Conservation (phyloP, 1,140 invertebrate species). For the Pinna nobilis region DNA sequence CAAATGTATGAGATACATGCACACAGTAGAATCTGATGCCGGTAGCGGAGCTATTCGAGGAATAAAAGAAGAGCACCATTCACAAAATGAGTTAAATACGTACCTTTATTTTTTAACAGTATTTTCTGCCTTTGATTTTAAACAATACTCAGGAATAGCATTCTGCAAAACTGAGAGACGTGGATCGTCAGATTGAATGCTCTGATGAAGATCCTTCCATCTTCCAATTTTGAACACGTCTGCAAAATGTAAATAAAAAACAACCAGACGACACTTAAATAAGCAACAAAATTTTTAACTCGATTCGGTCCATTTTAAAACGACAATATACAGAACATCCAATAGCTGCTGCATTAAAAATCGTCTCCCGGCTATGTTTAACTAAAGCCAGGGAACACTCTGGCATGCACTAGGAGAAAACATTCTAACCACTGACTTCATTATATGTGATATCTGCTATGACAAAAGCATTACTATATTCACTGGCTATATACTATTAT, state of each 20-base stretch:
- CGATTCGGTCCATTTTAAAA: not conserved
- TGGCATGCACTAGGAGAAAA: not conserved
- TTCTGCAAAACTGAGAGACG: slow-evolving; percentile 1
- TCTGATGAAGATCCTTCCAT: not conserved
- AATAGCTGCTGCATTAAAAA: not conserved
- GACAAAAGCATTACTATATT: not conserved
- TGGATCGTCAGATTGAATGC: not conserved
- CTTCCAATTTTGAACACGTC: slow-evolving; percentile 17
- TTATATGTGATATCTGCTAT: too few relatives aligned
- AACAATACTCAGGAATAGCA: not conserved
- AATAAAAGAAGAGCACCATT: not conserved
- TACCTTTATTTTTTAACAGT: slow-evolving; percentile 23
- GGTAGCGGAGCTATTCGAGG: not conserved
- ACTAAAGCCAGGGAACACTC: not conserved
- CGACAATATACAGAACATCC: not conserved
- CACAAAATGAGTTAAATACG: not conserved
- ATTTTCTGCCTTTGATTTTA: slow-evolving; percentile 4
- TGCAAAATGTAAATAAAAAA: slow-evolving; percentile 23
- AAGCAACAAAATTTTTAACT: not conserved
- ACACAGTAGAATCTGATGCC: not conserved
- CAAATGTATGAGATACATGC: slow-evolving; percentile 11
- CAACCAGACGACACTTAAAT: not conserved
- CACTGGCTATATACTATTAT: not conserved
- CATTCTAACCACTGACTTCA: not conserved
- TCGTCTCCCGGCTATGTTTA: not conserved